Percentiles rank a stretch among this genome's conserved stretches.
Conservation (phyloP, 1,140 invertebrate genomes). For the Hylyphantes graminicola region DNA sequence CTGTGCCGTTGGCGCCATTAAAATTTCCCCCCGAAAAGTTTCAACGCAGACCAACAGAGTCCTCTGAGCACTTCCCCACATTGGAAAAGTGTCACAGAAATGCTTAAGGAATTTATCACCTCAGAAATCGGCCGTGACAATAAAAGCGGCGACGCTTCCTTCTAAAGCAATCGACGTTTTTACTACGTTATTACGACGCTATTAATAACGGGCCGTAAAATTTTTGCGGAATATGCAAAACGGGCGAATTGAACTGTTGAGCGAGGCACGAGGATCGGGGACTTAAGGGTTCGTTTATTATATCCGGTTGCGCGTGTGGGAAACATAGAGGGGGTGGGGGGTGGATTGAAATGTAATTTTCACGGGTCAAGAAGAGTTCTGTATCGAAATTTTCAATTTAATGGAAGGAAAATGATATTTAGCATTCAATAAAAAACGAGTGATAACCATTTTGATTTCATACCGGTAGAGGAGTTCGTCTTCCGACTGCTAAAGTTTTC, state of each 20-base stretch:
- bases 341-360: neutral
- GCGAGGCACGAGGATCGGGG: neutral
- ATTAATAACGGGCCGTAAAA: slow-evolving; percentile 41
- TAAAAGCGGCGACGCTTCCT: neutral
- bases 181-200: neutral
- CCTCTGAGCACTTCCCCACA: neutral
- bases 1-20: slow-evolving; percentile 1
- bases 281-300: neutral
- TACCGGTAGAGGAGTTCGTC: no score
- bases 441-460: no score
- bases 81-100: neutral
- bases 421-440: no score
- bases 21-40: neutral
- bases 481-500: no score
- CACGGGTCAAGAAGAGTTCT: neutral
- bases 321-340: neutral
- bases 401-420: no score
- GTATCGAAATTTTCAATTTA: no score
- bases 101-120: slow-evolving; percentile 27
- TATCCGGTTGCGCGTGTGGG: neutral
- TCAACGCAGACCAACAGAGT: neutral
- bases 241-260: slow-evolving; percentile 32
- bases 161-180: slow-evolving; percentile 6
- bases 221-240: slow-evolving; percentile 2
- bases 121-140: neutral